Evolutionary conservation across 2,888 invertebrate genomes (phyloP), one percentile per base, ranked within the genome.

Genomic region (Tachina grossa): DNA sequence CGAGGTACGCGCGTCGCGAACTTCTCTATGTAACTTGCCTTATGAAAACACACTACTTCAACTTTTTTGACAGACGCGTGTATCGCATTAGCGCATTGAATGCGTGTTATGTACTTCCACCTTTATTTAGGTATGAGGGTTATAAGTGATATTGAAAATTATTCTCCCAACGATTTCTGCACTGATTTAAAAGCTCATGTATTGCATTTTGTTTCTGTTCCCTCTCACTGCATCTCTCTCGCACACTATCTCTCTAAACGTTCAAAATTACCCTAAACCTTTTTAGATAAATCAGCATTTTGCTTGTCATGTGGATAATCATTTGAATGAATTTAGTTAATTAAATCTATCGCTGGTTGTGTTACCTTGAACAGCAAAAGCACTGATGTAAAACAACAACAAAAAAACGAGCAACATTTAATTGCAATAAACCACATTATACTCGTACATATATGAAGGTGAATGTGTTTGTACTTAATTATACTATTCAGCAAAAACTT

Each of bases 301-400:
- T 75, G 83, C 45, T 80, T 83, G 80, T 80, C 85, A 83, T 76
- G 83, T 83, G 63, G 72, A 80, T 83, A 85, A 83, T 85, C 79
- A 76, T 71, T 85, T 83, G 68, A 85, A 85, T 80, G 85, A 83
- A 85, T 80, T 79, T 57, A 85, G 76, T 85, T 85, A 83, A 83
- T 85, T 85, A 83, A 76, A 85, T 83, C 51, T 49, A 80, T 76
- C 76, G 76, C 61, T 55, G 19, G 68, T 69, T 68, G 59, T 51
- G 41, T 45, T 85, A 72, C 85, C 83, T 85, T 85, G 83, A 79
- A 79, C 53, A 78, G 53, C 47, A 75, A 75, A 69, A 85, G 22
- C 47, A 49, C 13, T 31, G 43, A 49, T 43, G 55, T 41, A 49
- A 57, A 65, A 19, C 19, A 79, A 19, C n/a, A 79, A 72, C 16